Evolutionary conservation across 2,888 invertebrate genomes (phyloP).

Genomic region (Cosmia trapezina): DNA sequence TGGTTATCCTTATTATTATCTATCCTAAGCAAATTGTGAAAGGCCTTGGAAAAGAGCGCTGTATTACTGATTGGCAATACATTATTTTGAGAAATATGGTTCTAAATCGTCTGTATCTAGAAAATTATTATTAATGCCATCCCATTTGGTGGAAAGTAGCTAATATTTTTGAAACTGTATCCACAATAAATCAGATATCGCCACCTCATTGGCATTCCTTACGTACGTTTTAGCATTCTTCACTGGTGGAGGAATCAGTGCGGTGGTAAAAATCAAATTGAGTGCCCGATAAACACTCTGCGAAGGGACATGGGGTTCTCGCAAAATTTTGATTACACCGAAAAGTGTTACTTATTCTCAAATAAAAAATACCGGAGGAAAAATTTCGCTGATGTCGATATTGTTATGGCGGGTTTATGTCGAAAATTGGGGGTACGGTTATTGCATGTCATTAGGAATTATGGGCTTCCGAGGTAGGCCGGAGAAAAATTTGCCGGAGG

Average conservation of each 20-base stretch:
- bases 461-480: constrained; percentile 87
- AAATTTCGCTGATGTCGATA: constrained; percentile 90
- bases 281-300: constrained; percentile 88
- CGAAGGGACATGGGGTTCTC: constrained; percentile 66
- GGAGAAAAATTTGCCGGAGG: constrained; percentile 83
- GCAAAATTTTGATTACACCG: constrained; percentile 89
- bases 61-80: not conserved
- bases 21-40: no score
- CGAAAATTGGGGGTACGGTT: constrained; percentile 90
- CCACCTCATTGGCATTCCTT: constrained; percentile 75
- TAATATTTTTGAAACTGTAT: constrained; percentile 60
- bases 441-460: constrained; percentile 91
- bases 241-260: constrained; percentile 83
- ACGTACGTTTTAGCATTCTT: constrained; percentile 79
- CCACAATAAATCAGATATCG: constrained; percentile 70
- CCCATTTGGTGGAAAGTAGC: constrained; percentile 12
- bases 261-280: constrained; percentile 89
- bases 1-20: not conserved
- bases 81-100: not conserved
- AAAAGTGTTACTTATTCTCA: constrained; percentile 90
- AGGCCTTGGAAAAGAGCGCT: not conserved
- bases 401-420: constrained; percentile 91
- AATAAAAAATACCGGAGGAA: constrained; percentile 83
- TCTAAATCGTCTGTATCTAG: not conserved
- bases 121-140: constrained; percentile 14